Evolutionary conservation across 2,888 invertebrate species (phyloP), one percentile per base, ranked within the genome.

Genomic region (Aelia acuminata): DNA sequence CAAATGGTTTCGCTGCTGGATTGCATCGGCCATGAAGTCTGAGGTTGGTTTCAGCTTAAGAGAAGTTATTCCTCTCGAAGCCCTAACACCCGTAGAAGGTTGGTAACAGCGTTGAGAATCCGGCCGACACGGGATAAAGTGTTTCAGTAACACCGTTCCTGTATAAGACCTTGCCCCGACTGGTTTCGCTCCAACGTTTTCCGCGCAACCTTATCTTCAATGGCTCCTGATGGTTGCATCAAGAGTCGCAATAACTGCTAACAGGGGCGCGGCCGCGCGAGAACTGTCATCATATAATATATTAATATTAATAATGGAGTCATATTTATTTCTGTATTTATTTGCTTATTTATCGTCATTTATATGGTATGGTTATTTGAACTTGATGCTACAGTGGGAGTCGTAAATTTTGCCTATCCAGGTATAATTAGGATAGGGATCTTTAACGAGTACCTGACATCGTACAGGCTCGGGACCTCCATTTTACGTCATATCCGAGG

Each of bases 101-200:
- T 70, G 35, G 31, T 31, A 70, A 70, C 63, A 70, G 63, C 63
- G 63, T 70, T 70, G 63, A 70, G 31, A 70, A 70, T 70, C 31
- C 31, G 7, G 35, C 31, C 63, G 63, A 70, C 63, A 70, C 63
- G 35, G 18, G 15, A 8, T 70, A 35, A 70, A 35, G 63, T 70
- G 63, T 70, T 70, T 70, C 35, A 35, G 63, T 70, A 70, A 70
- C 5, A 70, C 63, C 63, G 63, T 70, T 70, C 63, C n/a, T 15
- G 63, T n/a, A 70, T 70, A 70, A 70, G 63, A 70, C 63, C 63
- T 70, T 70, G 63, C 10, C n/a, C n/a, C 63, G 10, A 35, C 63
- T 70, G 31, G 35, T 35, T 70, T 70, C n/a, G 63, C 63, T 70
- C 63, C 63, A 70, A 31, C 31, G 63, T 70, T 63, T 26, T 63